A percentile compares a stretch with the other conserved stretches of the same genome.
These are phyloP conservation scores for Aphidoletes aphidimyza DNA, from an alignment of 2,888 invertebrate genomes.

Conservation along the genomic window DNA sequence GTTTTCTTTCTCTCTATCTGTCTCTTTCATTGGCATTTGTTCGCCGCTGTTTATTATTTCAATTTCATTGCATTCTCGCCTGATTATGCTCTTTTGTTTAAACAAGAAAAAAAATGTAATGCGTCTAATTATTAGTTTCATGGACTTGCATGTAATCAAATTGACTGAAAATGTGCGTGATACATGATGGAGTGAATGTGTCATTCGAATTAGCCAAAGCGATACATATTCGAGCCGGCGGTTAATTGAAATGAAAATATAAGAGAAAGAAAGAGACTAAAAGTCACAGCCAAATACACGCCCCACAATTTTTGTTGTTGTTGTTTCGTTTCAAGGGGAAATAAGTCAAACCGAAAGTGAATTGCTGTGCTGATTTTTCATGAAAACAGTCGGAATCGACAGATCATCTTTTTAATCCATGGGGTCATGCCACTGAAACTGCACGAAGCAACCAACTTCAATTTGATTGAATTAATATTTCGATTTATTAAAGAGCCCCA, in stretches of 20 bases:
- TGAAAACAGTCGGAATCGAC: not conserved
- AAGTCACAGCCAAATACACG: not conserved
- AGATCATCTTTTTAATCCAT: not conserved
- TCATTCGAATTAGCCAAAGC: constrained; percentile 5
- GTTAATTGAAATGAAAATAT: not conserved
- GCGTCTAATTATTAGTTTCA: constrained; percentile 25
- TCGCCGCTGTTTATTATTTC: not conserved
- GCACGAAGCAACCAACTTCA: not conserved
- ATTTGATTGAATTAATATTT: constrained; percentile 22
- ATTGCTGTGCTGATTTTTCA: not conserved
- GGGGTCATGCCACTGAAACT: too few species aligned
- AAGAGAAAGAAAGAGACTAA: not conserved
- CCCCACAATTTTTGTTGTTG: too few species aligned
- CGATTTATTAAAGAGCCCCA: constrained; percentile 14
- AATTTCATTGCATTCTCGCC: not conserved
- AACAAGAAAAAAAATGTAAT: too few species aligned
- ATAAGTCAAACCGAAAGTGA: not conserved
- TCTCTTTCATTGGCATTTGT: not conserved
- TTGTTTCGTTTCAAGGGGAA: not conserved
- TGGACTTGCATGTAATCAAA: not conserved
- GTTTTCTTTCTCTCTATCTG: not conserved
- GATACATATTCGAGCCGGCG: not conserved
- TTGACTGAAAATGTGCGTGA: not conserved
- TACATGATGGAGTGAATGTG: constrained; percentile 23
- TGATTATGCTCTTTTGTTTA: not conserved